Evolutionary conservation across 2,888 invertebrate species (phyloP).

Genomic region (Acleris sparsana): DNA sequence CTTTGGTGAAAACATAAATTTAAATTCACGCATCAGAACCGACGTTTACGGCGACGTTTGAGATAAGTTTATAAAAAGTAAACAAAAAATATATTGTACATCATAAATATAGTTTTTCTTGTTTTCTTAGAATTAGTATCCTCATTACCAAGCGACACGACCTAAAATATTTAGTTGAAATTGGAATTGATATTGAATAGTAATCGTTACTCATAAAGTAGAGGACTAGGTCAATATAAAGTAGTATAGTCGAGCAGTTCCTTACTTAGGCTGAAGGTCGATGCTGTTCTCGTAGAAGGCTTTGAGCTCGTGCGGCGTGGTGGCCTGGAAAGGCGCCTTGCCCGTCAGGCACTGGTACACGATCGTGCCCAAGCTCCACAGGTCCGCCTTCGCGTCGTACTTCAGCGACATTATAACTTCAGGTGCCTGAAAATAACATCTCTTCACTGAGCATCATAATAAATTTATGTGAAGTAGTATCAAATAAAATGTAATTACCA

Average conservation of each 20-base stretch:
- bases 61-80: no score
- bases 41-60: no score
- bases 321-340: conserved; percentile 99
- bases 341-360: conserved; percentile 99
- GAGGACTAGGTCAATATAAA: not conserved
- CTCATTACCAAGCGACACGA: no score
- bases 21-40: no score
- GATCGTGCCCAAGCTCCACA: conserved; percentile 99
- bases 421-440: conserved; percentile 87
- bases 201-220: no score
- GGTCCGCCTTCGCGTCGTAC: conserved; percentile 99
- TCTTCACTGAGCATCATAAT: not conserved
- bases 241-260: conserved; percentile 39
- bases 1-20: no score
- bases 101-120: no score
- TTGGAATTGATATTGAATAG: no score
- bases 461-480: not conserved
- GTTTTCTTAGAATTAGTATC: no score
- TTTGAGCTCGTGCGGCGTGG: conserved; percentile 98
- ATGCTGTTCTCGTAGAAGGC: conserved; percentile 98
- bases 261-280: conserved; percentile 94
- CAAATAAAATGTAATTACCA: conserved; percentile 86
- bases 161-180: no score
- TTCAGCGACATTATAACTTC: conserved; percentile 99
- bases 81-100: no score